Base-by-base conservation (phyloP, 2,888 invertebrate species). In the Apamea sordens region DNA sequence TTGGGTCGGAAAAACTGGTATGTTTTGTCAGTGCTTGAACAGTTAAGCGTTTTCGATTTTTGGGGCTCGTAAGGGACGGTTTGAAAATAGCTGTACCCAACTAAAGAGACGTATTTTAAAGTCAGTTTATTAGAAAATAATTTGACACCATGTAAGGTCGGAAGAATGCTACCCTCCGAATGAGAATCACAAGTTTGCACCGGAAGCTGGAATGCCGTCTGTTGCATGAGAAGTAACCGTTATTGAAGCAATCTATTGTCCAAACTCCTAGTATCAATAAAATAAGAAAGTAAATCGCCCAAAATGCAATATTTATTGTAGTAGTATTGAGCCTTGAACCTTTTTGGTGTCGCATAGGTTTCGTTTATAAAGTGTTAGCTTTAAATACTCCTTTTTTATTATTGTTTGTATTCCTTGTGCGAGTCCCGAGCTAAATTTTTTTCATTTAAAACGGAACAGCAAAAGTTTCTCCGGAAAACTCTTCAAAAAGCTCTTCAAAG, bases 401-500 rank as follows among this genome's bases (percentile, higher is more conserved):
- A 4, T 21, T 28, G 7, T 24, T 21, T 24, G 0, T 32, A 13
- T 50, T 50, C 32, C 1, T 0, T 15, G 4, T 2, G 15, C 28
- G 13, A 15, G 8, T 15, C 2, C 24, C 24, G 21, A 70, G 32
- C 10, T 32, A 32, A 32, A 50, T 15, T 21, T 13, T 15, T 32
- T 59, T 18, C 10, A 6, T 36, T 0, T 0, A 56, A n/a, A 56
- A 47, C 18, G 4, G 56, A 80, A 65, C 24, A 0, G 1, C 0
- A 28, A 53, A 67, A 47, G 8, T 50, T 59, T 21, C 13, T 28
- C 3, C 7, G 15, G 13, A 82, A 76, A 75, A 28, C 56, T 65
- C 44, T 36, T 56, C 21, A 41, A 50, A 59, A 69, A 47, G 50
- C 15, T 50, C 41, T 65, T 65, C 32, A 8, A 79, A 76, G 75